Conservation (phyloP, 2,888 invertebrate species). For the Aleiodes testaceus region DNA sequence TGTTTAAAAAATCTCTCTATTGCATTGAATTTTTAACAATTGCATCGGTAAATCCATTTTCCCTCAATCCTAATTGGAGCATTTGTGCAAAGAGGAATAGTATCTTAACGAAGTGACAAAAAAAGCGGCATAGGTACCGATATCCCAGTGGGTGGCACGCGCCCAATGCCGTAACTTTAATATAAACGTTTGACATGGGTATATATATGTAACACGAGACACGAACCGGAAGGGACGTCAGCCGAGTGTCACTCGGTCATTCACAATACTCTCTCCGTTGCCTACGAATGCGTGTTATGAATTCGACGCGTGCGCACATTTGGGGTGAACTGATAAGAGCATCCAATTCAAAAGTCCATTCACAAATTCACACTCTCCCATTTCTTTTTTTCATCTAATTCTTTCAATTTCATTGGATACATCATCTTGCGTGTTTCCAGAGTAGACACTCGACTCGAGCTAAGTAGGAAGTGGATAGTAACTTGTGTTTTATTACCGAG, state of each 20-base stretch:
- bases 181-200: conserved; percentile 68
- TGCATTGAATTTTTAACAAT: too few relatives aligned
- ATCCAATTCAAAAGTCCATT: not conserved
- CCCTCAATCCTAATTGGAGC: conserved; percentile 16
- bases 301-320: conserved; percentile 37
- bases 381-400: not conserved
- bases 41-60: not conserved
- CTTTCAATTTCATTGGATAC: conserved; percentile 12
- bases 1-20: not conserved
- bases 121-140: conserved; percentile 47
- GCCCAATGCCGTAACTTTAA: conserved; percentile 70
- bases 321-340: conserved; percentile 25
- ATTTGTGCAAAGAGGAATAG: conserved; percentile 10
- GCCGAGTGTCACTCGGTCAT: conserved; percentile 69
- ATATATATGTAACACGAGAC: conserved; percentile 66
- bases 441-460: conserved; percentile 40
- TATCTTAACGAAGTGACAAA: conserved; percentile 39
- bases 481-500: conserved; percentile 60
- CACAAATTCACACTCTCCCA: conserved; percentile 16
- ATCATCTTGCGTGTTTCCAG: not conserved
- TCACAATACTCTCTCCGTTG: conserved; percentile 54
- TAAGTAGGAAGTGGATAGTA: conserved; percentile 67
- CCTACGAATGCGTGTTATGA: conserved; percentile 54
- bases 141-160: conserved; percentile 64
- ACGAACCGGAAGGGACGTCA: conserved; percentile 70